Evolutionary conservation across 2,888 invertebrate genomes (phyloP).

Genomic region (Ligdia adustata): DNA sequence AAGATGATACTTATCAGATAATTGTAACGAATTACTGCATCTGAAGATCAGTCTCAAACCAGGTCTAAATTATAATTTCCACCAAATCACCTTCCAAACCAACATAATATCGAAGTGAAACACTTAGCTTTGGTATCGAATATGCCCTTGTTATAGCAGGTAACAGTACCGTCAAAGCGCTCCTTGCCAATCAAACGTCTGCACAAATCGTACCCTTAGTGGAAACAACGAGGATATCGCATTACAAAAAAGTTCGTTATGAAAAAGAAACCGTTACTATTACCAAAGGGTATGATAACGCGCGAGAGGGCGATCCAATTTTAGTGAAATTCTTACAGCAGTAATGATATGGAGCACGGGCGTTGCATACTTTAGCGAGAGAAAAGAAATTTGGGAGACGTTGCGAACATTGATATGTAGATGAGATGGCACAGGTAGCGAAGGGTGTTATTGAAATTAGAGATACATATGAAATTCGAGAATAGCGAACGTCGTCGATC

Average conservation of each 20-base stretch:
- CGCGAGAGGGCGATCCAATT: conserved; percentile 78
- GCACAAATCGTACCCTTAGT: conserved; percentile 74
- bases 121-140: conserved; percentile 35
- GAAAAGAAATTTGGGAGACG: conserved; percentile 78
- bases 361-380: conserved; percentile 77
- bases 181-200: conserved; percentile 61
- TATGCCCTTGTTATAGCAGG: conserved; percentile 50
- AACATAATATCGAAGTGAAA: conserved; percentile 5
- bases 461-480: conserved; percentile 76
- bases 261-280: conserved; percentile 81
- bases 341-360: conserved; percentile 82
- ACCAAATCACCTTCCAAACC: conserved; percentile 10
- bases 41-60: conserved; percentile 52
- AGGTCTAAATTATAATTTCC: conserved; percentile 24
- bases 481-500: conserved; percentile 61
- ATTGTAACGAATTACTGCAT: conserved; percentile 79
- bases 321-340: conserved; percentile 71
- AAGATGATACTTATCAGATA: conserved; percentile 80
- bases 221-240: conserved; percentile 78
- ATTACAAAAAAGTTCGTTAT: conserved; percentile 82
- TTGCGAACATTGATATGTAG: conserved; percentile 80
- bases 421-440: conserved; percentile 78
- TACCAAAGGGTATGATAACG: conserved; percentile 79
- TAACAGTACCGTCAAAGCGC: conserved; percentile 68
- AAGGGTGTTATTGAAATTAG: conserved; percentile 81